phyloP scores from a whole-genome alignment of 1,140 invertebrate genomes.

The Aphaenogaster ashmeadi region DNA sequence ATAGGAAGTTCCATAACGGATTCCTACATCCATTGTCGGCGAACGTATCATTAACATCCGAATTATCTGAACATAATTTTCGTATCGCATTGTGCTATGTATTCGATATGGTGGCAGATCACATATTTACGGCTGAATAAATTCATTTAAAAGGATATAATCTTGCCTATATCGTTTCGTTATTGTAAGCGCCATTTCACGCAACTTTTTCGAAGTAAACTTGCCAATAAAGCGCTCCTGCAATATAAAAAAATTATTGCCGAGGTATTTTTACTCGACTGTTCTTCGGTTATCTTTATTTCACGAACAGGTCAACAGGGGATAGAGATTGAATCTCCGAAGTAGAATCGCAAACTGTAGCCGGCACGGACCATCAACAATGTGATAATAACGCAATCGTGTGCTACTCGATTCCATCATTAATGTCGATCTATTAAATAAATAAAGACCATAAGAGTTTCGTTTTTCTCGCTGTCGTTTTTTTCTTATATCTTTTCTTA shows the following conservation, averaged over 20 bases:
- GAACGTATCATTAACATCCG: constrained; percentile 39
- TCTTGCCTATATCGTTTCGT: neutral
- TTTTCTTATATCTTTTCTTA: constrained; percentile 20
- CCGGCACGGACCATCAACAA: neutral
- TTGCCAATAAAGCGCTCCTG: neutral
- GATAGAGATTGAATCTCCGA: constrained; percentile 36
- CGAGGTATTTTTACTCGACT: constrained; percentile 9
- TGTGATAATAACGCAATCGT: neutral
- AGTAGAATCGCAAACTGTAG: neutral
- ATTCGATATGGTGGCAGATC: neutral
- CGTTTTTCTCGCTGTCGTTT: neutral
- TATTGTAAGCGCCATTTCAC: neutral
- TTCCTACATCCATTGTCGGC: constrained; percentile 18
- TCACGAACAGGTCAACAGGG: constrained; percentile 18
- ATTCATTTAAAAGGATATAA: constrained; percentile 7
- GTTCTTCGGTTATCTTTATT: neutral
- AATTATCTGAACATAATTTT: constrained; percentile 40
- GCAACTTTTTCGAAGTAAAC: neutral
- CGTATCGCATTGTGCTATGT: neutral
- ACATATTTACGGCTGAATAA: neutral
- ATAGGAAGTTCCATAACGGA: constrained; percentile 20
- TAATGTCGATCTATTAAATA: constrained; percentile 29
- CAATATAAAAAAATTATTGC: neutral
- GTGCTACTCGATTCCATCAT: neutral
- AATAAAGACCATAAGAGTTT: neutral